Evolutionary conservation across 1,140 invertebrate genomes (phyloP).

Genomic region (Hypothenemus hampei): DNA sequence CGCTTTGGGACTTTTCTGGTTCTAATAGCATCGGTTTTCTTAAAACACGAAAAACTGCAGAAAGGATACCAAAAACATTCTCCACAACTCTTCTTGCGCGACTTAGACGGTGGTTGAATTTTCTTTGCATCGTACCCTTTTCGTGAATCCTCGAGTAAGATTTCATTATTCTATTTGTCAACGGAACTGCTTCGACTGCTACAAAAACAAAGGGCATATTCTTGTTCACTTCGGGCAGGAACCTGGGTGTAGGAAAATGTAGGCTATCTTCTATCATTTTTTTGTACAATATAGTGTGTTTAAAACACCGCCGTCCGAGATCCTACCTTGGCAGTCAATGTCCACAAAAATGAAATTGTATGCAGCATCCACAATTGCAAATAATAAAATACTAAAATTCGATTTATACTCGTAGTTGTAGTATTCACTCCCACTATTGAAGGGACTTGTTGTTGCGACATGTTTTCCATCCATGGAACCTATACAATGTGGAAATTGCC

Average conservation of each 20-base stretch:
- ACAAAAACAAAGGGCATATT: background rate
- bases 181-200: background rate
- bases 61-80: background rate
- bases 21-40: background rate
- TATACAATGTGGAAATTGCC: too few relatives aligned
- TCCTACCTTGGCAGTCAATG: background rate
- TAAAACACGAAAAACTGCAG: background rate
- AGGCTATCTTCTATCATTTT: background rate
- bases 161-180: background rate
- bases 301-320: background rate
- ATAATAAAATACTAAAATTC: background rate
- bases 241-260: background rate
- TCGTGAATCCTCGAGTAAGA: background rate
- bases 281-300: background rate
- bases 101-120: background rate
- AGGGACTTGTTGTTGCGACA: too few relatives aligned
- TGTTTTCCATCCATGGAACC: too few relatives aligned
- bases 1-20: background rate
- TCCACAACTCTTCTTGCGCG: background rate
- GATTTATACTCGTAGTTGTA: too few relatives aligned
- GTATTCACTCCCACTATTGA: background rate
- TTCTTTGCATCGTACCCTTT: background rate
- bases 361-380: background rate
- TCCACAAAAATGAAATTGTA: background rate
- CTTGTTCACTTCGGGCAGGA: background rate